Evolutionary conservation across 2,797 vertebrate species (phyloP).

Genomic region (Artibeus jamaicensis): DNA sequence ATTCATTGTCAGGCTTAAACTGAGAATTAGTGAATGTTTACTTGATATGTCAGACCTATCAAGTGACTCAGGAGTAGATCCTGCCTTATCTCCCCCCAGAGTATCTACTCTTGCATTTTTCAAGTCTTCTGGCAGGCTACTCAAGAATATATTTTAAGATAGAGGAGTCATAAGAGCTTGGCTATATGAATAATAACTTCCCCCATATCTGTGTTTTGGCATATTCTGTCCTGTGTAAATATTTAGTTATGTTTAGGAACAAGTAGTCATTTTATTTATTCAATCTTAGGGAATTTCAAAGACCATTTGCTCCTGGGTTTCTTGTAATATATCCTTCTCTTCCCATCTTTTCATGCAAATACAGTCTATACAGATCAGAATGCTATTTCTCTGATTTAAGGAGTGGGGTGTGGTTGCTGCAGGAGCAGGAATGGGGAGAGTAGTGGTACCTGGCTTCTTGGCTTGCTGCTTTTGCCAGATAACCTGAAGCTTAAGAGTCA

Average conservation of each 20-base stretch:
- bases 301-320: not conserved
- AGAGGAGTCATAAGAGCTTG: not conserved
- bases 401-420: not conserved
- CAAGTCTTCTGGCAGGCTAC: not conserved
- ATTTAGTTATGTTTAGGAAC: not conserved
- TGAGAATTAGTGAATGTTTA: not conserved
- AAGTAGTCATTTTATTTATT: constrained; percentile 28
- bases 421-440: not conserved
- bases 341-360: not conserved
- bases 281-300: not conserved
- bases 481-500: not conserved
- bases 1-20: not conserved
- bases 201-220: not conserved
- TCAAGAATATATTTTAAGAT: not conserved
- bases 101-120: not conserved
- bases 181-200: not conserved
- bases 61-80: not conserved
- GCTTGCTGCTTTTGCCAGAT: not conserved
- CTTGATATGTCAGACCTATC: not conserved
- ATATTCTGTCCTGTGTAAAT: not conserved
- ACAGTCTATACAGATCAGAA: not conserved
- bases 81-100: not conserved
- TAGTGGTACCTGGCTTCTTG: not conserved
- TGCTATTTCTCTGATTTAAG: not conserved
- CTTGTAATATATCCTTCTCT: not conserved